Conservation (phyloP, 2,888 invertebrate genomes). For the Erynnis tages region DNA sequence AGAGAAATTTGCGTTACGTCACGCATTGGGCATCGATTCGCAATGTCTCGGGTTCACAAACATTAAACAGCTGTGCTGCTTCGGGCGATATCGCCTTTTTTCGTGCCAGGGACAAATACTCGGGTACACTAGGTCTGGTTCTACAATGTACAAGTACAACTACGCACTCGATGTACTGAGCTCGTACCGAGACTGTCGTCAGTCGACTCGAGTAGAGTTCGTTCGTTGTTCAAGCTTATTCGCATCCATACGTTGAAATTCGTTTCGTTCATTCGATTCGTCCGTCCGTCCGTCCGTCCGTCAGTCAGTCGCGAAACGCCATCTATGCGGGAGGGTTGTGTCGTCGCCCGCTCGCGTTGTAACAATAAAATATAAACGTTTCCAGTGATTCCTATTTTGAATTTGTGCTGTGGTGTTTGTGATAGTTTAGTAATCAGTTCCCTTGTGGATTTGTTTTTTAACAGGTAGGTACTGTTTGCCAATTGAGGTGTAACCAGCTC, state of each 20-base stretch:
- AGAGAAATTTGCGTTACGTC: slow-evolving; percentile 43
- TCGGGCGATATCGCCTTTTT: slow-evolving; percentile 63
- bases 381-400: slow-evolving; percentile 40
- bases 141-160: background rate
- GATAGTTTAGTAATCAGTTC: slow-evolving; percentile 17
- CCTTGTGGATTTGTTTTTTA: slow-evolving; percentile 19
- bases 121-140: background rate
- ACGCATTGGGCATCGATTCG: slow-evolving; percentile 62
- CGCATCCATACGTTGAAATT: background rate
- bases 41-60: slow-evolving; percentile 63
- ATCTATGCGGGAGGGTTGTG: slow-evolving; percentile 32
- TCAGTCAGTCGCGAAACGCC: slow-evolving; percentile 49
- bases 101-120: slow-evolving; percentile 42
- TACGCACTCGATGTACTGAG: slow-evolving; percentile 34
- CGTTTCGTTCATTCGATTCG: slow-evolving; percentile 29
- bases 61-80: slow-evolving; percentile 73
- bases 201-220: slow-evolving; percentile 45
- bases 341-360: slow-evolving; percentile 36
- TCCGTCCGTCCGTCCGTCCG: slow-evolving; percentile 19
- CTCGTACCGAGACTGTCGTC: slow-evolving; percentile 19
- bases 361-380: slow-evolving; percentile 41
- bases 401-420: slow-evolving; percentile 39
- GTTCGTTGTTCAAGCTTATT: slow-evolving; percentile 36
- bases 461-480: slow-evolving; percentile 8
- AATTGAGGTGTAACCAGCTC: background rate